These are phyloP conservation scores for Chrysolina americana DNA, from an alignment of 2,888 invertebrate species.

Conservation along the genomic window DNA sequence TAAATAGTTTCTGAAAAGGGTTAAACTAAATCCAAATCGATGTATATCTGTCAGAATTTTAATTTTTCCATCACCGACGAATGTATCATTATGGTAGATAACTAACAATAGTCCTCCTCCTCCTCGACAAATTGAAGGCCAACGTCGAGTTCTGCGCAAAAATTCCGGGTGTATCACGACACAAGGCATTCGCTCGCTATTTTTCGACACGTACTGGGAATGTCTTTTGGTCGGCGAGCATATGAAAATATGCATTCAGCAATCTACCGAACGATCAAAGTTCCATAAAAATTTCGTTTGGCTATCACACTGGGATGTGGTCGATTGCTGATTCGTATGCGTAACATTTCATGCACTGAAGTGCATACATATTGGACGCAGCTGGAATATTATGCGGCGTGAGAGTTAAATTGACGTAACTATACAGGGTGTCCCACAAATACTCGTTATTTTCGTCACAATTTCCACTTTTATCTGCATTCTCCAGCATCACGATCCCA, in stretches of 20 bases:
- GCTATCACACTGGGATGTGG: constrained; percentile 7
- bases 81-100: not conserved
- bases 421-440: too few species aligned
- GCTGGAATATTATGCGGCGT: too few species aligned
- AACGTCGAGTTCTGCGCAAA: not conserved
- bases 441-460: too few species aligned
- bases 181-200: constrained; percentile 21
- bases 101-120: not conserved
- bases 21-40: too few species aligned
- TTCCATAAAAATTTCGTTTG: constrained; percentile 35
- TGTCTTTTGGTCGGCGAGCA: constrained; percentile 8
- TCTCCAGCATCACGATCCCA: too few species aligned
- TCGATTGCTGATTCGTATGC: constrained; percentile 11
- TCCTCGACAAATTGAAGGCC: not conserved
- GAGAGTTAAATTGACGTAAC: too few species aligned
- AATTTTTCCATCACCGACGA: not conserved
- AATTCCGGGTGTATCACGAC: constrained; percentile 10
- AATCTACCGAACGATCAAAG: constrained; percentile 36
- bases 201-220: constrained; percentile 32
- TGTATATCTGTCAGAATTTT: too few species aligned
- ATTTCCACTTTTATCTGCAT: too few species aligned
- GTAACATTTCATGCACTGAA: constrained; percentile 11
- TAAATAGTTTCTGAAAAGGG: too few species aligned
- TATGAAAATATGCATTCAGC: constrained; percentile 21
- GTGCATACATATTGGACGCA: not conserved